These are phyloP conservation scores for Fissipunctia ypsillon DNA, from an alignment of 2,888 invertebrate species.

Conservation along the genomic window DNA sequence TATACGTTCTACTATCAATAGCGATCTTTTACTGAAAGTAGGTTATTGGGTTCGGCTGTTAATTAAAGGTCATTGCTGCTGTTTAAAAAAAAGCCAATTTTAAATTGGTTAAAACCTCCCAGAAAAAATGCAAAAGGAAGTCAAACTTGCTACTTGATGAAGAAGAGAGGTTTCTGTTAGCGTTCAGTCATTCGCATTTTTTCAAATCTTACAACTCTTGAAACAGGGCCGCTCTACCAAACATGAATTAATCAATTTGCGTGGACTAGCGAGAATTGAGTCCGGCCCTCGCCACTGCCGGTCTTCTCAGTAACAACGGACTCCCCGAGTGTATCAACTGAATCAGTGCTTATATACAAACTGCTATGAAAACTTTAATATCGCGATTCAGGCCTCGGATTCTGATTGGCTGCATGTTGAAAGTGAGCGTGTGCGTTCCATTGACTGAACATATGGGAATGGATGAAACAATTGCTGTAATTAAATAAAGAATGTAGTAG, in stretches of 20 bases:
- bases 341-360: constrained; percentile 65
- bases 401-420: constrained; percentile 76
- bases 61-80: not conserved
- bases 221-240: constrained; percentile 84
- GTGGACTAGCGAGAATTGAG: constrained; percentile 85
- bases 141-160: constrained; percentile 88
- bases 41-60: no score
- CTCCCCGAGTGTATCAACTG: constrained; percentile 73
- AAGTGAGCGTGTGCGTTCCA: constrained; percentile 64
- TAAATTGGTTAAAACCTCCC: not conserved
- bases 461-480: constrained; percentile 36
- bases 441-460: constrained; percentile 43
- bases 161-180: constrained; percentile 84
- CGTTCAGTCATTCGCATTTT: constrained; percentile 70
- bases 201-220: constrained; percentile 73
- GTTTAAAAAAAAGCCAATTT: not conserved
- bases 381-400: constrained; percentile 73
- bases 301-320: constrained; percentile 89
- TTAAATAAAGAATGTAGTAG: constrained; percentile 22
- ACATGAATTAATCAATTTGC: constrained; percentile 78
- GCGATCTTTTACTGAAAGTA: no score
- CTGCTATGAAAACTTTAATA: constrained; percentile 70
- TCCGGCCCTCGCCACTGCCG: constrained; percentile 88
- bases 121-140: constrained; percentile 83
- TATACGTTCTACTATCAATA: no score